Conservation (phyloP, 2,113 vertebrate genomes). For the Crotalus horridus region DNA sequence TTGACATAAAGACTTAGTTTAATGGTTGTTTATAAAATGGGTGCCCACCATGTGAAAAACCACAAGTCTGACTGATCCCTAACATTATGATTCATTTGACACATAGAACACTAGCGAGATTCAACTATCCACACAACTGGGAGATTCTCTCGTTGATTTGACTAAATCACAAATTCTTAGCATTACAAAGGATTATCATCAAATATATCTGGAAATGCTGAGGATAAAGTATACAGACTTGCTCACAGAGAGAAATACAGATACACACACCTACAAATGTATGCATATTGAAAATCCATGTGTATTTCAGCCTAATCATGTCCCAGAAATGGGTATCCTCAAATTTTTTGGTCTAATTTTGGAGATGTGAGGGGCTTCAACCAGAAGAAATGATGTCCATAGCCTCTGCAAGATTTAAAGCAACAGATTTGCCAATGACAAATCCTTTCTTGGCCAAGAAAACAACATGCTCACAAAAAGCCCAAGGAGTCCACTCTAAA, state of each 20-base stretch:
- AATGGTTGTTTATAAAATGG: background rate
- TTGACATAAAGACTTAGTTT: background rate
- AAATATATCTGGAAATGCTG: background rate
- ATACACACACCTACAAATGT: background rate
- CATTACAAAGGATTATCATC: background rate
- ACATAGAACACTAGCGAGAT: background rate
- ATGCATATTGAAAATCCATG: background rate
- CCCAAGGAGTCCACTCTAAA: background rate
- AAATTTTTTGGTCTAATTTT: background rate
- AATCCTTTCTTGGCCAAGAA: background rate
- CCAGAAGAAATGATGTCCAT: background rate
- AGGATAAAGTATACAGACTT: background rate
- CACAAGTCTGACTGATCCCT: background rate
- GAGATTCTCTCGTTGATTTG: background rate
- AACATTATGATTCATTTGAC: background rate
- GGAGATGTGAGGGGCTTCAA: background rate
- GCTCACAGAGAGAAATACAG: background rate
- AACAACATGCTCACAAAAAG: background rate
- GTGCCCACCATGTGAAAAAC: background rate
- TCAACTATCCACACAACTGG: background rate
- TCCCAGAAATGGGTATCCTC: background rate
- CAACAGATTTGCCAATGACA: background rate
- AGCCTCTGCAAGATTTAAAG: background rate
- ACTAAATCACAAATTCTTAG: background rate
- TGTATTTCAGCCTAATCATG: background rate